Percentiles rank a stretch among this genome's conserved stretches.
Evolutionary conservation across 2,113 vertebrate genomes (phyloP).

Genomic region (Platichthys stellatus): DNA sequence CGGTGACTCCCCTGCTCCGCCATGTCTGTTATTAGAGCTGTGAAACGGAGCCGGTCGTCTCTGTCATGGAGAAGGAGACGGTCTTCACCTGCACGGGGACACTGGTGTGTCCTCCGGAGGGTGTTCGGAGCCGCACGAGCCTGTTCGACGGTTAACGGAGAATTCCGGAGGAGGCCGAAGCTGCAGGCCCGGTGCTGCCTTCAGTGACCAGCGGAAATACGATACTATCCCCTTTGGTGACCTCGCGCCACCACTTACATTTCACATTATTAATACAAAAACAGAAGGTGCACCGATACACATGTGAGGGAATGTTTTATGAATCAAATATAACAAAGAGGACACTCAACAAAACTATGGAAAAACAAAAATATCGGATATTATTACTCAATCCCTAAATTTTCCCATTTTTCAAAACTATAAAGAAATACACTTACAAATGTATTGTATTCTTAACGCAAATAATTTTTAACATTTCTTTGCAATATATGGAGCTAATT

Average conservation of each 20-base stretch:
- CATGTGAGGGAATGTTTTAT: too few relatives aligned
- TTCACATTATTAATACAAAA: neutral
- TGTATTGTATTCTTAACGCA: too few relatives aligned
- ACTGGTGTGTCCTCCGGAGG: constrained; percentile 35
- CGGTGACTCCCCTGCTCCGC: neutral
- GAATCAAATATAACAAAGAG: too few relatives aligned
- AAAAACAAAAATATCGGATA: neutral
- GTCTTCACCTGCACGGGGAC: neutral
- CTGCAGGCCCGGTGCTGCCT: constrained; percentile 23
- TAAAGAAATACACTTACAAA: too few relatives aligned
- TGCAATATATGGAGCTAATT: too few relatives aligned
- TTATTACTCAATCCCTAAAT: too few relatives aligned
- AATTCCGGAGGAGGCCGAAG: neutral
- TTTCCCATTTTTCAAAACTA: too few relatives aligned
- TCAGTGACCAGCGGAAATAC: neutral
- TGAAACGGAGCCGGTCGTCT: too few relatives aligned
- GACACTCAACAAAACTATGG: too few relatives aligned
- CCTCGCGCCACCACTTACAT: neutral
- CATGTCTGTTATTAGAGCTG: neutral
- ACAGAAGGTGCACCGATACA: neutral
- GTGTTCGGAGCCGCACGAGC: neutral
- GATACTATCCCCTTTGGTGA: fast-evolving
- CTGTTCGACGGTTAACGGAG: neutral
- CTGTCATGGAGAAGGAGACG: too few relatives aligned
- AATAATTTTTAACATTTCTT: too few relatives aligned